phyloP scores from a whole-genome alignment of 2,797 vertebrate genomes.

The Sebastolobus altivelis region DNA sequence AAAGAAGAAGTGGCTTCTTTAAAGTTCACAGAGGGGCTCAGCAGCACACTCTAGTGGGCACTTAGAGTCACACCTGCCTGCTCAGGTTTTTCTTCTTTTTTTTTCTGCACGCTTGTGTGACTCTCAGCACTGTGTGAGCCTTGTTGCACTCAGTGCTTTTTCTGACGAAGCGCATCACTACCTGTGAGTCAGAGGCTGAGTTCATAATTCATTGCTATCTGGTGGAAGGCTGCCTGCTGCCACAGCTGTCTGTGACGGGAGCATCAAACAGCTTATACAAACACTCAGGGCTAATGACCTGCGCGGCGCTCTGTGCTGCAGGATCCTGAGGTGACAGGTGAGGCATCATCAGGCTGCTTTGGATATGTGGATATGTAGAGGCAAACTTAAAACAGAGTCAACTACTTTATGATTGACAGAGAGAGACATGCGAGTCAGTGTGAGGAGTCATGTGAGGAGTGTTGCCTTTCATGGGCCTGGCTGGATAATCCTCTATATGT shows the following conservation, averaged over 20 bases:
- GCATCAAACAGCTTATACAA: slow-evolving; percentile 43
- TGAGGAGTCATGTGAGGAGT: slow-evolving; percentile 43
- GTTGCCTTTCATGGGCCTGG: slow-evolving; percentile 43
- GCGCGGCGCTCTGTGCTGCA: neutral
- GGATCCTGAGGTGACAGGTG: slow-evolving; percentile 37
- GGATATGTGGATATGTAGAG: neutral
- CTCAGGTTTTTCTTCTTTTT: neutral
- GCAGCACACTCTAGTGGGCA: slow-evolving; percentile 82
- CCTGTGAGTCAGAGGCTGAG: slow-evolving; percentile 36
- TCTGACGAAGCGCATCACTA: slow-evolving; percentile 34
- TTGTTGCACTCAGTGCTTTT: slow-evolving; percentile 31
- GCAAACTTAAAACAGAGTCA: slow-evolving; percentile 23
- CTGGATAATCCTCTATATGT: slow-evolving; percentile 27
- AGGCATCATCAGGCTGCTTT: slow-evolving; percentile 23
- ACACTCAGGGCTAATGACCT: slow-evolving; percentile 38
- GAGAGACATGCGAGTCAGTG: slow-evolving; percentile 40
- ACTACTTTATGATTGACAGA: slow-evolving; percentile 22
- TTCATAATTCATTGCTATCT: slow-evolving; percentile 44
- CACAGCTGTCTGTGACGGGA: slow-evolving; percentile 48
- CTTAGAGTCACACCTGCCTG: neutral
- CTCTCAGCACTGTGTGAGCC: slow-evolving; percentile 1
- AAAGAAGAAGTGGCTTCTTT: slow-evolving; percentile 29
- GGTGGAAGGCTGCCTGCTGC: slow-evolving; percentile 36
- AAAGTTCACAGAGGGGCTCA: slow-evolving; percentile 54
- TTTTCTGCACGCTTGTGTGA: neutral